Conservation (phyloP, 92 coral and sea anemone genomes). For the Actinernus sp. region DNA sequence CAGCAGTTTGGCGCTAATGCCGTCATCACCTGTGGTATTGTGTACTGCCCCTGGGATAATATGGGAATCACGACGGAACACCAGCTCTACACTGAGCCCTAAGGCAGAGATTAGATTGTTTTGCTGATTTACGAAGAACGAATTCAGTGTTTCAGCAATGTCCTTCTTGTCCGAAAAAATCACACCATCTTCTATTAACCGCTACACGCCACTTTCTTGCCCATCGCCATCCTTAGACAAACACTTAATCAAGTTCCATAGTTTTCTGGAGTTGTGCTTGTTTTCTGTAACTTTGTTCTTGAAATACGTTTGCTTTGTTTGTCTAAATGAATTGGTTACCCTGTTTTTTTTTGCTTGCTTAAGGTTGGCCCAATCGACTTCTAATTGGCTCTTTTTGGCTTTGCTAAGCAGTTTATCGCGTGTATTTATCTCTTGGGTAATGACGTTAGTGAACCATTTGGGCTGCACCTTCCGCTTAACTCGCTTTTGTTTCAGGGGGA, state of each 20-base stretch:
- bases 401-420: slow-evolving; percentile 26
- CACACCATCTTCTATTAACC: too few species aligned
- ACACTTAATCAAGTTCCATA: slow-evolving; percentile 4
- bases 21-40: too few species aligned
- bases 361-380: slow-evolving; percentile 28
- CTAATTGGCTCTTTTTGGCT: slow-evolving; percentile 24
- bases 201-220: too few species aligned
- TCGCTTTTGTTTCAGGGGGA: too few species aligned
- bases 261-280: too few species aligned
- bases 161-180: too few species aligned
- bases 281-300: too few species aligned
- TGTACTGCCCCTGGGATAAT: too few species aligned
- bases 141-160: not conserved
- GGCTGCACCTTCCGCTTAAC: slow-evolving; percentile 34
- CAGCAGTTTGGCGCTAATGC: too few species aligned
- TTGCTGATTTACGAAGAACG: not conserved
- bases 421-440: slow-evolving; percentile 16
- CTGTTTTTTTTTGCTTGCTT: slow-evolving; percentile 44
- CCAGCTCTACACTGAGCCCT: not conserved
- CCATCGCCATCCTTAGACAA: too few species aligned
- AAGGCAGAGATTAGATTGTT: not conserved
- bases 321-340: slow-evolving; percentile 38
- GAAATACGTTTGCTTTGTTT: slow-evolving; percentile 40
- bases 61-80: too few species aligned
- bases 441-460: slow-evolving; percentile 55